Evolutionary conservation across 2,113 vertebrate genomes (phyloP).

Genomic region (Bubo scandiacus): DNA sequence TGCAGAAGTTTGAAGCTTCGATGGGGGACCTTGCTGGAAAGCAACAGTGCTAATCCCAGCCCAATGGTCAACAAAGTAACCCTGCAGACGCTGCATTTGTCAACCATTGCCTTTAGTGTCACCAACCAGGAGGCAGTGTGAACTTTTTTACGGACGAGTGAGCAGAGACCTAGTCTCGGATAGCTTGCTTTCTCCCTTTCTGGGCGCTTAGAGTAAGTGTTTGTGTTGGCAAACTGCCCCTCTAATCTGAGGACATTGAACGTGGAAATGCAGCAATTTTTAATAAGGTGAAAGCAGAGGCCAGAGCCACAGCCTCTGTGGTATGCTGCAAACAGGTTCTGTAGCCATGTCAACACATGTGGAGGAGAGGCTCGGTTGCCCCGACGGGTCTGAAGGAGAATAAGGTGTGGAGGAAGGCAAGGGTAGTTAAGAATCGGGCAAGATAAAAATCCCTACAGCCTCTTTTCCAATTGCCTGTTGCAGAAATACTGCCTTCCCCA

Average conservation of each 20-base stretch:
- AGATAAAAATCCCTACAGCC: slow-evolving; percentile 14
- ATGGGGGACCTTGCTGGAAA: not conserved
- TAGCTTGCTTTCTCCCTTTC: not conserved
- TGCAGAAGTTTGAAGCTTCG: not conserved
- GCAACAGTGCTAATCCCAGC: not conserved
- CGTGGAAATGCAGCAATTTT: slow-evolving; percentile 38
- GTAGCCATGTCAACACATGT: slow-evolving; percentile 5
- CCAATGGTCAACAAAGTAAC: not conserved
- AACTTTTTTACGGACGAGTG: not conserved
- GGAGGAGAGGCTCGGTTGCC: not conserved
- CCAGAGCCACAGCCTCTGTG: not conserved
- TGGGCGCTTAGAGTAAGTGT: not conserved
- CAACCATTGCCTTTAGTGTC: not conserved
- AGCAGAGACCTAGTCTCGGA: not conserved
- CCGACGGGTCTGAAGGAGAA: not conserved
- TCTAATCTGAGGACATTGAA: slow-evolving; percentile 7
- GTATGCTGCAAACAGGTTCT: slow-evolving; percentile 48
- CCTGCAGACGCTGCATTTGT: not conserved
- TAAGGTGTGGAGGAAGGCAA: slow-evolving; percentile 7
- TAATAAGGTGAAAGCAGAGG: not conserved
- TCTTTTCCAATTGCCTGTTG: not conserved
- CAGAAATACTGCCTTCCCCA: not conserved
- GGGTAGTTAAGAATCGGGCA: not conserved
- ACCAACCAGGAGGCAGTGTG: not conserved
- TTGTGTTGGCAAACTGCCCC: slow-evolving; percentile 15